These are phyloP conservation scores for Psammodynastes pulverulentus DNA, from an alignment of 2,113 vertebrate genomes.

Conservation along the genomic window DNA sequence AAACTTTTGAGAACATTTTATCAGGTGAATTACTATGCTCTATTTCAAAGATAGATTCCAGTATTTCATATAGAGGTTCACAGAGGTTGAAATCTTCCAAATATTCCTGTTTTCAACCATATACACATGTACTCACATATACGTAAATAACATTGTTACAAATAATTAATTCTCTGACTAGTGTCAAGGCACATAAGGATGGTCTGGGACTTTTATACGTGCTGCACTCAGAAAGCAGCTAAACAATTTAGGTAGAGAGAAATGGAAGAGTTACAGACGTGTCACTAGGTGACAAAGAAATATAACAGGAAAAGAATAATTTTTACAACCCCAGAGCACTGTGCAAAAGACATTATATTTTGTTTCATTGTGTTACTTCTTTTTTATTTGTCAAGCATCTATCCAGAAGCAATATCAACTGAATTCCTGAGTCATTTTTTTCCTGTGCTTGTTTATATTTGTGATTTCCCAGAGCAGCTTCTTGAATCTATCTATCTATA, in stretches of 20 bases:
- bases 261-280: neutral
- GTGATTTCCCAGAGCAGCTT: conserved; percentile 17
- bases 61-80: neutral
- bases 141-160: neutral
- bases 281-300: neutral
- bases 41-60: neutral
- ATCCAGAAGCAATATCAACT: conserved; percentile 7
- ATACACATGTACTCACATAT: neutral
- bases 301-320: neutral
- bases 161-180: neutral
- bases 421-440: conserved; percentile 48
- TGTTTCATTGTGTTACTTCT: conserved; percentile 29
- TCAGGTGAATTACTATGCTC: neutral
- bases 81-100: neutral
- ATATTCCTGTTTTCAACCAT: neutral
- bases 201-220: neutral
- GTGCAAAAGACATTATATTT: conserved; percentile 27
- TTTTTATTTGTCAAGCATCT: conserved; percentile 37
- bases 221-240: neutral
- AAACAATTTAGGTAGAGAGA: neutral
- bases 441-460: conserved; percentile 42
- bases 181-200: neutral
- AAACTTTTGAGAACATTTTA: neutral
- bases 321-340: conserved; percentile 28
- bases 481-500: neutral